phyloP scores from a whole-genome alignment of 1,140 invertebrate species.

The Drosophila orena region DNA sequence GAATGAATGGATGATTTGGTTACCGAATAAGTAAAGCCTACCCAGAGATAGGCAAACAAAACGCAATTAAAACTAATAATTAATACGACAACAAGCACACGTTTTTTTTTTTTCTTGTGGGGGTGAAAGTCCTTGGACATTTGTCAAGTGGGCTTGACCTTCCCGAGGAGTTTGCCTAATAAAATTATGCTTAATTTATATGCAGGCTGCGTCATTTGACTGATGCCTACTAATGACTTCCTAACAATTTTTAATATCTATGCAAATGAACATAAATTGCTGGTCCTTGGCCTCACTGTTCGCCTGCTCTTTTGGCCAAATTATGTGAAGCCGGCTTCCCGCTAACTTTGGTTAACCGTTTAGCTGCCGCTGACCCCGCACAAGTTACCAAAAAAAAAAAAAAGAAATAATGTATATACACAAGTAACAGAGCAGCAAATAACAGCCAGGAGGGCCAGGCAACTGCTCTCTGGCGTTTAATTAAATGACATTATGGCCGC shows the following conservation, averaged over 20 bases:
- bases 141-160: constrained; percentile 66
- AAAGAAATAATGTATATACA: constrained; percentile 21
- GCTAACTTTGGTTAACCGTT: constrained; percentile 77
- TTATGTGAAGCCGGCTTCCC: constrained; percentile 38
- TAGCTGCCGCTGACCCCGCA: constrained; percentile 68
- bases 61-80: constrained; percentile 83
- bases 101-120: constrained; percentile 7
- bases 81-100: constrained; percentile 71
- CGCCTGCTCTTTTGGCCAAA: constrained; percentile 25
- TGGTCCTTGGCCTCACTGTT: constrained; percentile 46
- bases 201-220: constrained; percentile 82
- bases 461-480: constrained; percentile 82
- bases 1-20: constrained; percentile 11
- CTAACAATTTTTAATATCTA: constrained; percentile 84
- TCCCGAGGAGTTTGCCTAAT: constrained; percentile 62
- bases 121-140: constrained; percentile 26
- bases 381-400: constrained; percentile 38
- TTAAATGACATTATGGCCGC: constrained; percentile 80
- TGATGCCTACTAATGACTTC: constrained; percentile 83
- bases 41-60: constrained; percentile 46
- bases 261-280: constrained; percentile 83
- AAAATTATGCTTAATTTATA: constrained; percentile 83
- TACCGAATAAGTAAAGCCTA: background rate
- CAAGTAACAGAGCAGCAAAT: constrained; percentile 33
- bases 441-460: constrained; percentile 34